These are phyloP conservation scores for Bedellia somnulentella DNA, from an alignment of 2,888 invertebrate genomes.

Conservation along the genomic window DNA sequence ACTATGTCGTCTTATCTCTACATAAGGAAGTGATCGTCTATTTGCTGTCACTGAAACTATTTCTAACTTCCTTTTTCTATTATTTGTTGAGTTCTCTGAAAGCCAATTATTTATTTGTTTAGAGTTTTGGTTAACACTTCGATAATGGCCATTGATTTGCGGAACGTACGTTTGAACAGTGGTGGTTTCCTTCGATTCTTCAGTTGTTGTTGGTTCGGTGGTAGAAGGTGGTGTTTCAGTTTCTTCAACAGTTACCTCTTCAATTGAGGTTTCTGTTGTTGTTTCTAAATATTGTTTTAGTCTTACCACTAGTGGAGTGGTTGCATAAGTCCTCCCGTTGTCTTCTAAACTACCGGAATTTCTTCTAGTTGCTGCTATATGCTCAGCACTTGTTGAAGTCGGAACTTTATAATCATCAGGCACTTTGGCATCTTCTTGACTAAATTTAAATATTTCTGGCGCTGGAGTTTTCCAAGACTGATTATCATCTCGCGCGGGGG, in stretches of 20 bases:
- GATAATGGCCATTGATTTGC: conserved; percentile 44
- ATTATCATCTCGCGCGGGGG: no score
- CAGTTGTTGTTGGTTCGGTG: conserved; percentile 2
- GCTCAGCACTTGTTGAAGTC: background rate
- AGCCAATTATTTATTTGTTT: conserved; percentile 20
- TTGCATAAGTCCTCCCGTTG: conserved; percentile 12
- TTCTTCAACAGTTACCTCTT: background rate
- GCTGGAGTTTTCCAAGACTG: no score
- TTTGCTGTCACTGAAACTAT: conserved; percentile 21
- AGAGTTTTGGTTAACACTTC: conserved; percentile 26
- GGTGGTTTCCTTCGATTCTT: conserved; percentile 8
- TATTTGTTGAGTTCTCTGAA: conserved; percentile 21
- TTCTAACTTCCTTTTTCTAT: conserved; percentile 31
- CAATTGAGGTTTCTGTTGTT: background rate
- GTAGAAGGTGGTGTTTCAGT: conserved; percentile 1
- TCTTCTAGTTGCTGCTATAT: background rate
- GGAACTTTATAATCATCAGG: conserved; percentile 17
- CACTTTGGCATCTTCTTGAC: conserved; percentile 40
- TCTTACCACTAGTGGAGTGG: conserved; percentile 23
- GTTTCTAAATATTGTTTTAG: conserved; percentile 18
- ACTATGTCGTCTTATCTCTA: conserved; percentile 38
- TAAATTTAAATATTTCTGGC: conserved; percentile 36
- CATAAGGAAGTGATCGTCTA: conserved; percentile 27
- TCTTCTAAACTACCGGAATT: background rate
- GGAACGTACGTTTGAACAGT: conserved; percentile 30